Evolutionary conservation across 92 coral and sea anemone species (phyloP), one percentile per base, ranked within the genome.

Genomic region (Parazoanthus atlanticus): DNA sequence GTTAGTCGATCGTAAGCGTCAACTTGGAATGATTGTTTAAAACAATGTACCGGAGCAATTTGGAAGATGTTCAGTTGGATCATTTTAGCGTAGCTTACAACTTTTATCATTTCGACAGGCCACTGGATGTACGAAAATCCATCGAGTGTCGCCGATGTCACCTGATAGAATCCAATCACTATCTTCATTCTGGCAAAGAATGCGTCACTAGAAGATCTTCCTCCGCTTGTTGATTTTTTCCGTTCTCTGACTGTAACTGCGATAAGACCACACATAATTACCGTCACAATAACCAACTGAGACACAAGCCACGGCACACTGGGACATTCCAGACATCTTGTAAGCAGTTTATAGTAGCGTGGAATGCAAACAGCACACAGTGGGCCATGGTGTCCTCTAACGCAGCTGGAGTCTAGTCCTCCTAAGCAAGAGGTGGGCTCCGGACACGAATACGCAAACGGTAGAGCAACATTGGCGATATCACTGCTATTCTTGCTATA

Each of bases 91-190:
- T 79, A 79, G 65, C 61, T 67, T 34, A 41, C 66, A 61, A 88
- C 9, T 43, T 70, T 71, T 40, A 80, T 36, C 66, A 88, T 33
- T 26, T 61, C 88, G 26, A 32, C 56, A 26, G 86, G 78, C 86
- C 86, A 79, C 67, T 88, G 61, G 61, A 88, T 28, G 86, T 82
- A 86, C 89, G 85, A 86, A 72, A 86, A 86, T 8, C 72, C 40
- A 13, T 77, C 81, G 31, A 86, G 81, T 28, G 84, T 86, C n/a
- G 87, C 92, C 23, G 92, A 86, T 8, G 92, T 34, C 16, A 90
- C 83, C 47, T 90, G 92, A 56, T 86, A 90, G 79, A 90, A 90
- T 19, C 86, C 81, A 17, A 90, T 82, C 58, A 86, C 31, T 81
- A 86, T 86, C 54, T 86, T 86, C 56, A 86, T 69, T 54, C 89